phyloP scores from a whole-genome alignment of 2,797 vertebrate species.

The Ambastaia sidthimunki region DNA sequence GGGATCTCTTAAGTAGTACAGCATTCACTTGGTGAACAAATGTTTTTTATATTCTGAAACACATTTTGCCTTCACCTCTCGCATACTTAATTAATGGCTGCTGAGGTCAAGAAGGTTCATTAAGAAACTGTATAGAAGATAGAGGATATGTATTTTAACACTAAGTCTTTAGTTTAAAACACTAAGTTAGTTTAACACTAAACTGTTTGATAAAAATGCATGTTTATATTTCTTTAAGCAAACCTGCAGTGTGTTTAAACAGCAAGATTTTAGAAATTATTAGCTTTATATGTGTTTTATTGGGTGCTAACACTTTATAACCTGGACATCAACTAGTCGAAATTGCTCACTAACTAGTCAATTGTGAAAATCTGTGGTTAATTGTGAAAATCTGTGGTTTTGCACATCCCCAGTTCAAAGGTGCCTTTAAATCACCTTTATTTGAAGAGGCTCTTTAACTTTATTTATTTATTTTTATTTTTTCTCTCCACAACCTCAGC shows the following conservation, averaged over 20 bases:
- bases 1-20: constrained; percentile 34
- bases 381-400: too few relatives aligned
- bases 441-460: constrained; percentile 10
- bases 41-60: background rate
- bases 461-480: constrained; percentile 17
- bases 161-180: constrained; percentile 21
- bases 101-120: background rate
- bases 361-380: background rate
- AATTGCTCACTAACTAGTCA: too few relatives aligned
- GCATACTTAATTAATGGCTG: background rate
- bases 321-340: background rate
- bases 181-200: background rate
- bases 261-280: background rate
- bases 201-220: background rate
- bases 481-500: constrained; percentile 2
- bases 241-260: background rate
- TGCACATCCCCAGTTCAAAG: background rate
- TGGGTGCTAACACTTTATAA: background rate
- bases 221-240: background rate
- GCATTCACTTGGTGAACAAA: constrained; percentile 21
- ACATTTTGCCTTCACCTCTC: background rate
- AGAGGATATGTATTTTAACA: background rate
- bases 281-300: background rate
- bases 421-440: background rate
- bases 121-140: background rate